Percentiles rank a stretch among this genome's conserved stretches.
These are phyloP conservation scores for Tonatia bakeri DNA, from an alignment of 2,113 vertebrate genomes.

Conservation along the genomic window DNA sequence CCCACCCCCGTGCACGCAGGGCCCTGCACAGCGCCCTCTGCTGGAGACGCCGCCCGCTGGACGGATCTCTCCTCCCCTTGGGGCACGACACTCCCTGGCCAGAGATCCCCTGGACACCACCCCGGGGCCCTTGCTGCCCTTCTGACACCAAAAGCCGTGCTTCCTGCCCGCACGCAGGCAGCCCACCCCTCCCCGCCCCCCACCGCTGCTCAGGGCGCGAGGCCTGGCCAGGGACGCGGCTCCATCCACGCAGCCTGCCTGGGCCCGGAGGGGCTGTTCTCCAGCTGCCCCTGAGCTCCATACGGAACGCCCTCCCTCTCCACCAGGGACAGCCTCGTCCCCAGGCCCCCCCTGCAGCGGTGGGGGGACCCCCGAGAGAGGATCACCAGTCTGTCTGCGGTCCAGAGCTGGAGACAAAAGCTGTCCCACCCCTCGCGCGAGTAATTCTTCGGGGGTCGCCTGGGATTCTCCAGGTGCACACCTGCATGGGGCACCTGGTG, in stretches of 20 bases:
- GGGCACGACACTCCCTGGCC: too few species aligned
- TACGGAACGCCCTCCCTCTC: too few species aligned
- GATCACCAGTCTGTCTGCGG: neutral
- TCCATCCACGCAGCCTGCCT: neutral
- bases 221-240: neutral
- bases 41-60: neutral
- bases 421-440: neutral
- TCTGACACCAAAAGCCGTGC: neutral
- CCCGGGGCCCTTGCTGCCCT: neutral
- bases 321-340: neutral
- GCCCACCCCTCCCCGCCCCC: too few species aligned
- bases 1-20: accelerated
- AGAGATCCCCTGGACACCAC: neutral
- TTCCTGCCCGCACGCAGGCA: neutral
- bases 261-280: neutral
- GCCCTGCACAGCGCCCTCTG: neutral
- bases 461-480: neutral
- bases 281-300: neutral
- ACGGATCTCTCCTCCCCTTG: accelerated
- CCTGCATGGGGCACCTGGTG: neutral
- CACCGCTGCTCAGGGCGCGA: neutral
- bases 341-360: neutral
- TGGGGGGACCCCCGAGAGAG: neutral
- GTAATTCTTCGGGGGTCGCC: neutral
- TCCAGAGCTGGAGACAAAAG: neutral